Conservation (phyloP, 2,888 invertebrate genomes). For the Eueremaeus valkanovi region DNA sequence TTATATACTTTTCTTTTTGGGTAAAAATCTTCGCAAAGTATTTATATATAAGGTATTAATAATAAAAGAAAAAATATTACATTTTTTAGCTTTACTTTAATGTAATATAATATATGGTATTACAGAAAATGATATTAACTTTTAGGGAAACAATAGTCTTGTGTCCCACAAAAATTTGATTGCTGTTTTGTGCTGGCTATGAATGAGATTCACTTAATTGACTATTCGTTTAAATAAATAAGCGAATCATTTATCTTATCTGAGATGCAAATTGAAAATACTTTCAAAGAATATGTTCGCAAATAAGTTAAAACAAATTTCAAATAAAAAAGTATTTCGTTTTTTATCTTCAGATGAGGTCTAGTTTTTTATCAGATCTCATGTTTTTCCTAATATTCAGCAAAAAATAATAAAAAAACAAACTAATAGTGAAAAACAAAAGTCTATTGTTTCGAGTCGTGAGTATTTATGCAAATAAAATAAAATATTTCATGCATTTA, state of each 20-base stretch:
- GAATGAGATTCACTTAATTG: slow-evolving; percentile 30
- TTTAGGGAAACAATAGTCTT: slow-evolving; percentile 19
- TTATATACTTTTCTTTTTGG: slow-evolving; percentile 1
- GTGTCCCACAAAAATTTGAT: slow-evolving; percentile 20
- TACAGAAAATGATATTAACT: not conserved
- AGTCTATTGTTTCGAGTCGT: slow-evolving; percentile 23
- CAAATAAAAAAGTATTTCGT: not conserved
- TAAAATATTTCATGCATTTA: not conserved
- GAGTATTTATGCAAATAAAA: slow-evolving; percentile 28
- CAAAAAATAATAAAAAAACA: not conserved
- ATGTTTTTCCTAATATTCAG: slow-evolving; percentile 1
- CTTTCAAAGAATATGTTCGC: slow-evolving; percentile 3
- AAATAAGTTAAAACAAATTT: not conserved
- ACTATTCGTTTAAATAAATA: not conserved
- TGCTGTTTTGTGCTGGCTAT: not conserved
- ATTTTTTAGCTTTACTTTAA: not conserved
- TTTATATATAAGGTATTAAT: slow-evolving; percentile 11
- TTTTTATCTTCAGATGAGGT: not conserved
- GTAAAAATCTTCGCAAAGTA: not conserved
- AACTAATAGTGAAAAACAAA: not conserved
- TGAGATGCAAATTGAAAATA: slow-evolving; percentile 4
- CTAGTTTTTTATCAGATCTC: slow-evolving; percentile 28
- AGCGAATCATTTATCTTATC: slow-evolving; percentile 7
- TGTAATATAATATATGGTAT: slow-evolving; percentile 16
- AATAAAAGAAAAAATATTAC: not conserved